phyloP scores from a whole-genome alignment of 2,888 invertebrate species.

The Tetrapedia diversipes region DNA sequence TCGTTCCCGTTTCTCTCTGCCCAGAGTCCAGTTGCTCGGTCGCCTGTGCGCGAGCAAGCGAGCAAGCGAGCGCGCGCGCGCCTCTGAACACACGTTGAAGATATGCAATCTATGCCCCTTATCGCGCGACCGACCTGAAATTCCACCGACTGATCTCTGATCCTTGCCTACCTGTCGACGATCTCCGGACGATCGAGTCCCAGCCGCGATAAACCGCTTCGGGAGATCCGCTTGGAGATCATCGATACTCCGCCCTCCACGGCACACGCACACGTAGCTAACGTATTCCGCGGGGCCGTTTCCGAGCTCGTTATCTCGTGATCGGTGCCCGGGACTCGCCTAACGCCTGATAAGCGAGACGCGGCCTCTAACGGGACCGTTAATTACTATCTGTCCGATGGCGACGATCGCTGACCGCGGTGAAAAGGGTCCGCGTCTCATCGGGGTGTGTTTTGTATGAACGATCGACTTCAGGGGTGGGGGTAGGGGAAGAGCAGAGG shows the following conservation, averaged over 20 bases:
- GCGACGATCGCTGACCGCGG: conserved; percentile 18
- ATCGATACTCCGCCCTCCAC: conserved; percentile 30
- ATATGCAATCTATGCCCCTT: conserved; percentile 66
- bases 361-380: conserved; percentile 62
- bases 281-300: conserved; percentile 7
- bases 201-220: conserved; percentile 50
- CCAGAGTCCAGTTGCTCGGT: conserved; percentile 73
- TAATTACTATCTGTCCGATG: conserved; percentile 62
- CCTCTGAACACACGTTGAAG: conserved; percentile 43
- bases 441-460: too few relatives aligned
- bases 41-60: conserved; percentile 13
- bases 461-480: too few relatives aligned
- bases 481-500: too few relatives aligned
- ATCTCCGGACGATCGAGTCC: conserved; percentile 52
- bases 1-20: conserved; percentile 75
- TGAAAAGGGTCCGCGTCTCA: conserved; percentile 11
- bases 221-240: conserved; percentile 21
- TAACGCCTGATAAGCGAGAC: conserved; percentile 62
- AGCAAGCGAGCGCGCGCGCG: not conserved
- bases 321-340: conserved; percentile 45
- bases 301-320: conserved; percentile 52
- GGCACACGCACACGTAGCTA: conserved; percentile 14
- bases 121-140: conserved; percentile 58
- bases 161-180: conserved; percentile 51
- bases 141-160: conserved; percentile 56